These are phyloP conservation scores for Gallinago nigripennis DNA, from an alignment of 2,797 vertebrate species.

Conservation along the genomic window DNA sequence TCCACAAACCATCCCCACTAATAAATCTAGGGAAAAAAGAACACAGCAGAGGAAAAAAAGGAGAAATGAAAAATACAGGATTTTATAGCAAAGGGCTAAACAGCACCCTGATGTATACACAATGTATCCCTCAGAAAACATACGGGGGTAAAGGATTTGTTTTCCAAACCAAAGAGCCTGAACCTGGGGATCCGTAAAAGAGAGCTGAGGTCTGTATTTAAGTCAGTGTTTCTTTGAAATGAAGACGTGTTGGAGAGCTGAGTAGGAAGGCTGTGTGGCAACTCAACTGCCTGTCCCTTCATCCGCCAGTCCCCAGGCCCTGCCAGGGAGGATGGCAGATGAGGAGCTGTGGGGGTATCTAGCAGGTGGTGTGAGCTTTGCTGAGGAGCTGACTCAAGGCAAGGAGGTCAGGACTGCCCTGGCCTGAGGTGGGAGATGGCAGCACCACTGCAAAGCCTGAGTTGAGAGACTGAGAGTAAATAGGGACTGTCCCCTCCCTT, in stretches of 20 bases:
- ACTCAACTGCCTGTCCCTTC: neutral
- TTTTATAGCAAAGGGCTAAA: neutral
- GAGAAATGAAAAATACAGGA: neutral
- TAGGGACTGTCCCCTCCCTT: accelerated
- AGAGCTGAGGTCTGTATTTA: neutral
- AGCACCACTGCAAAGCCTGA: accelerated
- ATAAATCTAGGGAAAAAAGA: conserved; percentile 50
- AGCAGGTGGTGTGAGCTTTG: neutral
- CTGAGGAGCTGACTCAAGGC: neutral
- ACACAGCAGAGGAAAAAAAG: neutral
- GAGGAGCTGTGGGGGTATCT: accelerated
- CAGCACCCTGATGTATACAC: neutral
- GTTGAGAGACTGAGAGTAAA: neutral
- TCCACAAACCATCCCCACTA: conserved; percentile 53
- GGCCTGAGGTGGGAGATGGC: accelerated
- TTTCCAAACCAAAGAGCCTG: neutral
- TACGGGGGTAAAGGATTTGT: neutral
- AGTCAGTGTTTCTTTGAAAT: neutral
- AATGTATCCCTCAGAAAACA: neutral
- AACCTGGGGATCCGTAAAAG: neutral
- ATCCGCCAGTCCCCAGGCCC: accelerated
- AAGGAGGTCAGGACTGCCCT: neutral
- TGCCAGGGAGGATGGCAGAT: accelerated
- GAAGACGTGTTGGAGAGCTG: neutral
- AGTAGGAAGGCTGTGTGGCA: neutral